Evolutionary conservation across 2,888 invertebrate genomes (phyloP).

Genomic region (Rhynchonema sp.): DNA sequence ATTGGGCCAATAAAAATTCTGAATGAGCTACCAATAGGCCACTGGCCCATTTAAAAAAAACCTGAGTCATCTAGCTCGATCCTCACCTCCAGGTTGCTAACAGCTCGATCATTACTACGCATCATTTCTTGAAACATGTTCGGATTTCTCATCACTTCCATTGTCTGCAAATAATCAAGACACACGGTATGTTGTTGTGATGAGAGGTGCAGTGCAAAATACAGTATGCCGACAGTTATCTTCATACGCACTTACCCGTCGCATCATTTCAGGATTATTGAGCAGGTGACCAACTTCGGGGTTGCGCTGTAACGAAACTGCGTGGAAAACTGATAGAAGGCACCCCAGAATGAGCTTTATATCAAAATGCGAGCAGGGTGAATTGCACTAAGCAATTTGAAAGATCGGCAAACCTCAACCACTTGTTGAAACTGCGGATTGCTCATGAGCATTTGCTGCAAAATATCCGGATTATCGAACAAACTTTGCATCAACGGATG

Average conservation of each 20-base stretch:
- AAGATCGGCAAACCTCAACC: too few species aligned
- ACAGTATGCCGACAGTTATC: too few species aligned
- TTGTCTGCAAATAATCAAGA: constrained; percentile 44
- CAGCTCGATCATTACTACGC: constrained; percentile 85
- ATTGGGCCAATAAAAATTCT: too few species aligned
- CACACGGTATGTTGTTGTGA: too few species aligned
- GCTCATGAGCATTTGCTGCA: constrained; percentile 69
- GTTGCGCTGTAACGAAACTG: background rate
- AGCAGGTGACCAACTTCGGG: constrained; percentile 77
- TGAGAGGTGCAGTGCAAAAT: too few species aligned
- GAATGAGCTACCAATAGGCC: too few species aligned
- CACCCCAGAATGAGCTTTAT: too few species aligned
- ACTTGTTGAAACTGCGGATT: constrained; percentile 93
- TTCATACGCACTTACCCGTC: constrained; percentile 37
- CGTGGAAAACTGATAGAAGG: constrained; percentile 14
- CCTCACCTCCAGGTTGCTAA: constrained; percentile 67
- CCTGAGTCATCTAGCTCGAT: too few species aligned
- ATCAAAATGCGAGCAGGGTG: too few species aligned
- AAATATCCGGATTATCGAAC: constrained; percentile 85
- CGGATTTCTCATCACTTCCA: constrained; percentile 88
- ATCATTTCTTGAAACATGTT: constrained; percentile 92
- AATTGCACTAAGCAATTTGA: too few species aligned
- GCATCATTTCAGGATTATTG: constrained; percentile 24
- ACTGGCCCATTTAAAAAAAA: too few species aligned
- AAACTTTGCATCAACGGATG: constrained; percentile 82